Conservation (phyloP, 2,888 invertebrate genomes). For the Stenotaenia linearis region DNA sequence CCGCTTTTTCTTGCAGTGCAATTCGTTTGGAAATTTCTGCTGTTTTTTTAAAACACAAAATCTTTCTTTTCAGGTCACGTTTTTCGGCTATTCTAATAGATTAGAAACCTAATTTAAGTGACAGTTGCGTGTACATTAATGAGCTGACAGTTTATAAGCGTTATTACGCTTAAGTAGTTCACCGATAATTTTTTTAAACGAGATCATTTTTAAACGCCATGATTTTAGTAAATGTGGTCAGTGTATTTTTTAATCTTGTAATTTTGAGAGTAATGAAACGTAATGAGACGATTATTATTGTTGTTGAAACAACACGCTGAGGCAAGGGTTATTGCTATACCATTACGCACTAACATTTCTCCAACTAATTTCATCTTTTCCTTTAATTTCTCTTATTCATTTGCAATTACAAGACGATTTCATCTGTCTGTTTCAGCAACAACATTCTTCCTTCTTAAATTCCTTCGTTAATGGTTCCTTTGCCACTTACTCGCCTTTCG, state of each 20-base stretch:
- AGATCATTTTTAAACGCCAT: too few relatives aligned
- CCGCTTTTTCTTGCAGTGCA: too few relatives aligned
- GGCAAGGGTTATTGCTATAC: not conserved
- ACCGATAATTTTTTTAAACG: too few relatives aligned
- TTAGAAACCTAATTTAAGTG: not conserved
- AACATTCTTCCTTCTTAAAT: not conserved
- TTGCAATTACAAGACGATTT: not conserved
- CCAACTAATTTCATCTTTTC: not conserved
- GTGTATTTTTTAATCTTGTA: not conserved
- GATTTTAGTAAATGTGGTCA: not conserved
- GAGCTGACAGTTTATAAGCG: not conserved
- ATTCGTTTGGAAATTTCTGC: not conserved
- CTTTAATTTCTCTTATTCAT: not conserved
- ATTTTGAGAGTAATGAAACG: not conserved
- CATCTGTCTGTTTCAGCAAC: not conserved
- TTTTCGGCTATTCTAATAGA: not conserved
- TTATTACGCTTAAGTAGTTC: too few relatives aligned
- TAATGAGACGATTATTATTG: not conserved
- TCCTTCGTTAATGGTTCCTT: not conserved
- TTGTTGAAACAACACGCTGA: not conserved
- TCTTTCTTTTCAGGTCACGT: conserved; percentile 2
- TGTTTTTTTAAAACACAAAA: not conserved
- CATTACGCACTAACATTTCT: not conserved
- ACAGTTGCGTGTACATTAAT: too few relatives aligned
- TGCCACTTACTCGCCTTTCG: too few relatives aligned